Percentiles rank a stretch among this genome's conserved stretches.
These are phyloP conservation scores for Oncorhynchus clarkii DNA, from an alignment of 2,113 vertebrate genomes.

Conservation along the genomic window DNA sequence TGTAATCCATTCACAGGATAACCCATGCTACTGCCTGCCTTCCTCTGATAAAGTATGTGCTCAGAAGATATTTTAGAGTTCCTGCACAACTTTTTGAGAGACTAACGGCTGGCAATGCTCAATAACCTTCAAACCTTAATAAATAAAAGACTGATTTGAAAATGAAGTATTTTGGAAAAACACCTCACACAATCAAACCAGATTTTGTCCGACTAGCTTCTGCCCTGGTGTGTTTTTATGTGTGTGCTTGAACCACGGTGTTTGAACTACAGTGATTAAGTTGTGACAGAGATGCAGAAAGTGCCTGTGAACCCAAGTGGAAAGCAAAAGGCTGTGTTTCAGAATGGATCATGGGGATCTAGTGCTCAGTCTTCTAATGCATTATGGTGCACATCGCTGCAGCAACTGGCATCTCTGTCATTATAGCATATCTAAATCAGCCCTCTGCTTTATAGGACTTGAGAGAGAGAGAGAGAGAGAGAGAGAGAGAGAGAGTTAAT, in stretches of 20 bases:
- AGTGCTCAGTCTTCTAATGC: slow-evolving; percentile 19
- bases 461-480: slow-evolving; percentile 14
- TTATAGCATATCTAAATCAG: slow-evolving; percentile 37
- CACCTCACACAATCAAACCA: neutral
- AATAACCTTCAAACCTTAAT: too few species aligned
- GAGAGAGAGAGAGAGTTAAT: slow-evolving; percentile 1
- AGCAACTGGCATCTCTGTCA: slow-evolving; percentile 1
- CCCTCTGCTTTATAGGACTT: slow-evolving; percentile 33
- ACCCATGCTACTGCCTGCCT: neutral
- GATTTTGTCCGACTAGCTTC: neutral
- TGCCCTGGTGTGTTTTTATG: too few species aligned
- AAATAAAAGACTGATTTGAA: too few species aligned
- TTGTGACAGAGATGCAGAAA: neutral
- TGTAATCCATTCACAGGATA: neutral
- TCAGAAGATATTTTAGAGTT: neutral
- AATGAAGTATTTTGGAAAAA: too few species aligned
- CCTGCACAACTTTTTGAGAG: neutral
- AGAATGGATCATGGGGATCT: slow-evolving; percentile 12
- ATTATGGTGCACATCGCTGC: neutral
- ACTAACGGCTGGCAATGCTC: neutral
- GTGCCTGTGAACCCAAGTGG: neutral
- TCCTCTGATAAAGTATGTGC: neutral
- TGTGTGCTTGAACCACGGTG: too few species aligned
- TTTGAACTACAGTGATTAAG: too few species aligned
- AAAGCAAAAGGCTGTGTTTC: neutral